phyloP scores from a whole-genome alignment of 2,113 vertebrate genomes.

The Platysternon megacephalum region DNA sequence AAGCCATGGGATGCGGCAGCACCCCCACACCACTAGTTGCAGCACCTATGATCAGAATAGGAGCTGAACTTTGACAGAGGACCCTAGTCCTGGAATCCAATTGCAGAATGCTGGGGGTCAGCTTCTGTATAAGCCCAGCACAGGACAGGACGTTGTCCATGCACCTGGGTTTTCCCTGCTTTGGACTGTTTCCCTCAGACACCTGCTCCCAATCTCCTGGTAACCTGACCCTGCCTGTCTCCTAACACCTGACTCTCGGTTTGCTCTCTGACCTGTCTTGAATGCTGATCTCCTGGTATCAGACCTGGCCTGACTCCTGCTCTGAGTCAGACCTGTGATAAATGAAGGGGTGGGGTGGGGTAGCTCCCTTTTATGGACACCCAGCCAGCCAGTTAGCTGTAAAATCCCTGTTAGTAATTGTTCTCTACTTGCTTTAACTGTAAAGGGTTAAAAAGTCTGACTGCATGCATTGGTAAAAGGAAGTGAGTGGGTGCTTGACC shows the following conservation, averaged over 20 bases:
- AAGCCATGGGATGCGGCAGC: too few relatives aligned
- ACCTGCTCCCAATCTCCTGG: neutral
- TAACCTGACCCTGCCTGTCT: neutral
- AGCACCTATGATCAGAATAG: neutral
- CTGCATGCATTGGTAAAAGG: too few relatives aligned
- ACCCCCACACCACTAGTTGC: too few relatives aligned
- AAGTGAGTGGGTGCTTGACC: too few relatives aligned
- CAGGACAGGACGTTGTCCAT: neutral
- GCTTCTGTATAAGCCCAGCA: neutral
- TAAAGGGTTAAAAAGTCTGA: too few relatives aligned
- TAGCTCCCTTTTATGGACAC: too few relatives aligned
- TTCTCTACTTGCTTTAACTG: too few relatives aligned
- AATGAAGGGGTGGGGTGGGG: too few relatives aligned
- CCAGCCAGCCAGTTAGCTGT: too few relatives aligned
- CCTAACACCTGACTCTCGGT: neutral
- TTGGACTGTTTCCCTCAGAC: neutral
- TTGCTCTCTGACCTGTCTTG: neutral
- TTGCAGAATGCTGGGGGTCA: neutral
- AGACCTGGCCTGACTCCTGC: neutral
- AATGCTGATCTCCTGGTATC: neutral
- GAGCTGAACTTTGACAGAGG: neutral
- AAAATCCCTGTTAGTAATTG: too few relatives aligned
- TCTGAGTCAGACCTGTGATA: too few relatives aligned
- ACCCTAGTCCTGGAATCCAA: neutral
- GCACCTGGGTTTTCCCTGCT: neutral